Evolutionary conservation across 2,888 invertebrate genomes (phyloP), one percentile per base, ranked within the genome.

Genomic region (Drosophila mimica): DNA sequence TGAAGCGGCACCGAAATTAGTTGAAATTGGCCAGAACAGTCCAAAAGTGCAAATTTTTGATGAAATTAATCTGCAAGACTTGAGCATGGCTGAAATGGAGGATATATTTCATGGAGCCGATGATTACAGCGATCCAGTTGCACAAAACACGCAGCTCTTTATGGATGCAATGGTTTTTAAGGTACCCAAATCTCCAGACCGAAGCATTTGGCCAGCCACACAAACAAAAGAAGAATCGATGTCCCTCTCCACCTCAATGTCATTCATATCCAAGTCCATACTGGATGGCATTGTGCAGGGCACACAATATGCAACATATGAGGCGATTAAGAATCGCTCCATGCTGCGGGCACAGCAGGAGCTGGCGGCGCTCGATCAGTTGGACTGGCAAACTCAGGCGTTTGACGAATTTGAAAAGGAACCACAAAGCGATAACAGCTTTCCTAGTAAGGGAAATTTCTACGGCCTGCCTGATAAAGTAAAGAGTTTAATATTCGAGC

Each of bases 401-500:
- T 92, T 93, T 83, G 68, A 80, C 0, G 83, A 86, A 15, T 79
- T 82, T n/a, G 76, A 81, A 33, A 61, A 64, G 20, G 49, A 61
- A 13, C 17, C 11, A 8, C 17, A n/a, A 13, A 31, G 36, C 1
- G 74, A 84, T 33, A 73, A 84, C 33, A 74, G 63, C 4, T 92
- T 91, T 74, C 90, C 91, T 0, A 82, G 77, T 54, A 91, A 90
- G 51, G 95, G 95, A 0, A 92, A 94, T 15, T 98, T 97, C 93
- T 98, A 96, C 94, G 98, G 97, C 0, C 93, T 98, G 48, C 97
- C 98, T 0, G 91, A 94, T 2, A 94, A 94, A 83, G 96, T 97
- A 0, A 95, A 95, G 91, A 93, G 94, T 15, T 93, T 98, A 76
- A 95, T 98, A 76, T 95, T 95, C 82, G 94, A 95, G 73, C 95